Conservation (phyloP, 2,888 invertebrate genomes). For the Unio pictorum region DNA sequence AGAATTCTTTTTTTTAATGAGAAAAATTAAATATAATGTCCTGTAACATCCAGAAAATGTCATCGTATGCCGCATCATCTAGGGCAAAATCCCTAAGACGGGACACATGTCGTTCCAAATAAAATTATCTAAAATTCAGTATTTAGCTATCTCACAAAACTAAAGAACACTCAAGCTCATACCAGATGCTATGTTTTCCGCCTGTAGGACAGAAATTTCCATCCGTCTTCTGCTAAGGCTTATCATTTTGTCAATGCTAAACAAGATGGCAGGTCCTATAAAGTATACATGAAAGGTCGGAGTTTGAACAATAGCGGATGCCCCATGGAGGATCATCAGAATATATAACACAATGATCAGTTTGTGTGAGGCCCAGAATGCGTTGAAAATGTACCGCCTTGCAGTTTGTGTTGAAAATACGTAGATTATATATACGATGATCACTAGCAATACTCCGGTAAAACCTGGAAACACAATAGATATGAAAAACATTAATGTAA, state of each 20-base stretch:
- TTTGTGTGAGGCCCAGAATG: conserved; percentile 78
- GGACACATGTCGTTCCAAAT: too few relatives aligned
- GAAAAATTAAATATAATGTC: too few relatives aligned
- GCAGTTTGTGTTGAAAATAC: conserved; percentile 76
- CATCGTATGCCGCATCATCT: too few relatives aligned
- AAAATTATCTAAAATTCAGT: too few relatives aligned
- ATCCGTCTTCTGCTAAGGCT: conserved; percentile 76
- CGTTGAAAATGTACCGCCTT: conserved; percentile 75
- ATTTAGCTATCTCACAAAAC: not conserved
- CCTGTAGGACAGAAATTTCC: conserved; percentile 76
- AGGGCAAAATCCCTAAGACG: too few relatives aligned
- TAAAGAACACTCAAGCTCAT: conserved; percentile 15
- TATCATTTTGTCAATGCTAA: conserved; percentile 75
- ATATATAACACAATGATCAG: conserved; percentile 77
- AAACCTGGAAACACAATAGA: conserved; percentile 69
- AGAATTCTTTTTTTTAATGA: too few relatives aligned
- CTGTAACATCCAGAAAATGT: too few relatives aligned
- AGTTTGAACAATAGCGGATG: conserved; percentile 70
- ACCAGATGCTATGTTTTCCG: conserved; percentile 77
- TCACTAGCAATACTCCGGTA: conserved; percentile 76
- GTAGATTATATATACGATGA: conserved; percentile 75
- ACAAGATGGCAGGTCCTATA: conserved; percentile 75
- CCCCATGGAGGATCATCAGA: conserved; percentile 77
- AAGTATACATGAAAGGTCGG: conserved; percentile 77
- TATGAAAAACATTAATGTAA: not conserved